A percentile compares a stretch with the other conserved stretches of the same genome.
These are phyloP conservation scores for Tiliacea citrago DNA, from an alignment of 2,888 invertebrate genomes.

Conservation along the genomic window DNA sequence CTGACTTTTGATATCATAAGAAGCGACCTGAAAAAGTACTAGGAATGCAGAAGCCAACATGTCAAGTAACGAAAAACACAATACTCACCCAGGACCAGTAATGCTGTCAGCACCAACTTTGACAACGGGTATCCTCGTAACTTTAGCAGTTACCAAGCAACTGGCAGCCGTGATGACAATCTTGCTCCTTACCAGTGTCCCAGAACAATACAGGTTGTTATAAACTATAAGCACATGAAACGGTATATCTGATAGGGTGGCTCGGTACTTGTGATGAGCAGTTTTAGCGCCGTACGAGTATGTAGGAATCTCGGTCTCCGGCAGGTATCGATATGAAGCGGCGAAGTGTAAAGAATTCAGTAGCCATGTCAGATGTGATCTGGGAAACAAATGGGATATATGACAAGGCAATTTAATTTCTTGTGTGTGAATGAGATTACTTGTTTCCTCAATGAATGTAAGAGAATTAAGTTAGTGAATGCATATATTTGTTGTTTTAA, in stretches of 20 bases:
- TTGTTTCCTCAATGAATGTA: background rate
- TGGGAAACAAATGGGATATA: conserved; percentile 44
- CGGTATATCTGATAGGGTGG: conserved; percentile 69
- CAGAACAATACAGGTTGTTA: conserved; percentile 80
- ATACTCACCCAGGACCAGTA: conserved; percentile 72
- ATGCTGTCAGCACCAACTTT: conserved; percentile 78
- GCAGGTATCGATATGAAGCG: conserved; percentile 36
- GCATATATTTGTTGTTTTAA: background rate
- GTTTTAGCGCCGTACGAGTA: conserved; percentile 30
- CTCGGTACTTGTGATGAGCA: conserved; percentile 47
- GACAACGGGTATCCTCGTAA: conserved; percentile 67
- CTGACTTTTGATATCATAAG: background rate
- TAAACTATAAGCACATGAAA: conserved; percentile 81
- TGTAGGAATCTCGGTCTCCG: conserved; percentile 15
- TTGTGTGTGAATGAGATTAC: background rate
- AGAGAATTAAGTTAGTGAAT: background rate
- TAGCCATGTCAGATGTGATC: conserved; percentile 48
- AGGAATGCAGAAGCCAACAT: background rate
- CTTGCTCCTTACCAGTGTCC: conserved; percentile 77
- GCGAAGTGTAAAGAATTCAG: conserved; percentile 41
- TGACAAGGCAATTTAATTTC: conserved; percentile 27
- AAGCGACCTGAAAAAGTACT: background rate
- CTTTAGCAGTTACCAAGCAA: conserved; percentile 71
- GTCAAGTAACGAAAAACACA: background rate
- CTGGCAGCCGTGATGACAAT: conserved; percentile 81